Evolutionary conservation across 2,797 vertebrate genomes (phyloP).

Genomic region (Acipenser oxyrinchus): DNA sequence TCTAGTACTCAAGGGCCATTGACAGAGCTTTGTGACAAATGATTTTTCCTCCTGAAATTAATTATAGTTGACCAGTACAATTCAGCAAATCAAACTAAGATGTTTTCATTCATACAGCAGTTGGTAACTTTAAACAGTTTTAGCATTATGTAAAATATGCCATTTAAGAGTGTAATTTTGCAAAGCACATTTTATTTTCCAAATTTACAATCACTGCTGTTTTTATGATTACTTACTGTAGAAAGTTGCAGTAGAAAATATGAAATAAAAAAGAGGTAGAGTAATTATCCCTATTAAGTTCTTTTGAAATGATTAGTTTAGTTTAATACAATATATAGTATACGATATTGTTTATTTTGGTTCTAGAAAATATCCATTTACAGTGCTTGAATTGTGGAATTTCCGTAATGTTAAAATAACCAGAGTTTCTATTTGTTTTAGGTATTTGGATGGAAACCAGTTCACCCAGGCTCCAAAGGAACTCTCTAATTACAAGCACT

Average conservation of each 20-base stretch:
- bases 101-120: too few species aligned
- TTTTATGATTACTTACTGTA: too few species aligned
- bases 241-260: not conserved
- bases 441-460: constrained; percentile 96
- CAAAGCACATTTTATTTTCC: too few species aligned
- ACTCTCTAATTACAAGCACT: constrained; percentile 90
- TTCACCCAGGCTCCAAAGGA: constrained; percentile 91
- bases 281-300: not conserved
- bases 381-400: constrained; percentile 48
- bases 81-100: too few species aligned
- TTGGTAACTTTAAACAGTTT: too few species aligned
- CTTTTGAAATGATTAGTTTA: constrained; percentile 20
- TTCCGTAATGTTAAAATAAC: constrained; percentile 45
- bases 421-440: constrained; percentile 36
- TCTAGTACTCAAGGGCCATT: too few species aligned
- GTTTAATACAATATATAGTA: constrained; percentile 29
- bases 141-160: too few species aligned
- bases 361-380: constrained; percentile 46
- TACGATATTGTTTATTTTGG: constrained; percentile 50
- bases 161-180: too few species aligned
- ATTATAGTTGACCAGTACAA: too few species aligned
- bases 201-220: too few species aligned
- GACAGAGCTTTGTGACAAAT: too few species aligned
- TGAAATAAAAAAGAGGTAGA: constrained; percentile 9
- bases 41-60: too few species aligned